These are phyloP conservation scores for Mythimna pallens DNA, from an alignment of 2,888 invertebrate genomes.

Conservation along the genomic window DNA sequence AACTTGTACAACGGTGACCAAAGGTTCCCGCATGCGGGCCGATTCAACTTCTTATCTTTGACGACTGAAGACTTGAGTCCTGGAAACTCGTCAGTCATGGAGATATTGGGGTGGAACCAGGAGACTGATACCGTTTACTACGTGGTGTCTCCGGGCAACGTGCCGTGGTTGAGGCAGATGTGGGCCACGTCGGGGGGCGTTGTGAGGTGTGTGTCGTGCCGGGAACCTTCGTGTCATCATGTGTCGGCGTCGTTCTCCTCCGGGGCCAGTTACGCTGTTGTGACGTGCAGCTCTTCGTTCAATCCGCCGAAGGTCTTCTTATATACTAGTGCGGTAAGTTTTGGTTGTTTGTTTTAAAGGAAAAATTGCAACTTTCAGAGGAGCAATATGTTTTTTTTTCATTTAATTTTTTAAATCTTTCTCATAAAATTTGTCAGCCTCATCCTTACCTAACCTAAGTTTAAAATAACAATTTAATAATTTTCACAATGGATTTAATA, in stretches of 20 bases:
- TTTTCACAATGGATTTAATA: too few species aligned
- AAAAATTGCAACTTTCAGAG: neutral
- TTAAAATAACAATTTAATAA: too few species aligned
- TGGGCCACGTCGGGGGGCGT: conserved; percentile 89
- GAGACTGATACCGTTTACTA: conserved; percentile 92
- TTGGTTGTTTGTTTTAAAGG: neutral
- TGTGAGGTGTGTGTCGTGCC: conserved; percentile 92
- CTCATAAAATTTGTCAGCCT: too few species aligned
- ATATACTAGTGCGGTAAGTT: conserved; percentile 84
- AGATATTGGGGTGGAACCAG: conserved; percentile 92
- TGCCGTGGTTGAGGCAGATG: conserved; percentile 94
- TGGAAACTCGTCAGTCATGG: conserved; percentile 91
- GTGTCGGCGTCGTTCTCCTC: conserved; percentile 91
- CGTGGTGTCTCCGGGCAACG: conserved; percentile 91
- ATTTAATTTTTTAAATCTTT: too few species aligned
- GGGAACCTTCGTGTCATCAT: conserved; percentile 92
- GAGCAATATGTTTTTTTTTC: too few species aligned
- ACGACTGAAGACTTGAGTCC: conserved; percentile 86
- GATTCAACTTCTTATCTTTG: conserved; percentile 77
- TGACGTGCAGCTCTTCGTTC: conserved; percentile 81
- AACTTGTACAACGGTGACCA: conserved; percentile 78
- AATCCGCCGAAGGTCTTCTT: conserved; percentile 84
- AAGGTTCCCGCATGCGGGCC: conserved; percentile 86
- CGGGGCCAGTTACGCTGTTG: conserved; percentile 77
- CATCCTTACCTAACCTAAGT: too few species aligned